phyloP scores from a whole-genome alignment of 2,797 vertebrate genomes.

The Pseudochaenichthys georgianus region DNA sequence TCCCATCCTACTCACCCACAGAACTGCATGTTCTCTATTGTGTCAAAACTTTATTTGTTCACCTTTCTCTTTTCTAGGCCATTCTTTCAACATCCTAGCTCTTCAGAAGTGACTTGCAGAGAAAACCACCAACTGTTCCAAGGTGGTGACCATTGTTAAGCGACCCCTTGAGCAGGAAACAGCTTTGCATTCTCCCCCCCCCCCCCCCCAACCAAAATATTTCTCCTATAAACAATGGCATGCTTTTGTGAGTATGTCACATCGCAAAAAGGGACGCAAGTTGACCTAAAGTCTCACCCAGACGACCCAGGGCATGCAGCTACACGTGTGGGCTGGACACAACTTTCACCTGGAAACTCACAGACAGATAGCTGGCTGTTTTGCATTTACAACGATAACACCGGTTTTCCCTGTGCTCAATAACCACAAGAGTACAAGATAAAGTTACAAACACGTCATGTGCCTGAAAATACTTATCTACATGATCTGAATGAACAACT shows the following conservation, averaged over 20 bases:
- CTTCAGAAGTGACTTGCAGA: conserved; percentile 67
- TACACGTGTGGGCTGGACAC: conserved; percentile 8
- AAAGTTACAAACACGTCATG: not conserved
- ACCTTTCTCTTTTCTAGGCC: conserved; percentile 72
- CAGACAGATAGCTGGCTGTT: not conserved
- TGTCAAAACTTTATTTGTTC: conserved; percentile 68
- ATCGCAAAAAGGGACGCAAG: conserved; percentile 44
- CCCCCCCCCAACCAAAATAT: conserved; percentile 66
- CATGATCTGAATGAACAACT: not conserved
- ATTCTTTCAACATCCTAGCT: conserved; percentile 81
- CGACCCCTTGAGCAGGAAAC: conserved; percentile 79
- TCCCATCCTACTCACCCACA: conserved; percentile 55
- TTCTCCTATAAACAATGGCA: conserved; percentile 83
- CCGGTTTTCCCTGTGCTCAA: not conserved
- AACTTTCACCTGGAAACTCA: not conserved
- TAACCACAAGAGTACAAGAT: not conserved
- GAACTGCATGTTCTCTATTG: conserved; percentile 61
- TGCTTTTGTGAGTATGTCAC: conserved; percentile 69
- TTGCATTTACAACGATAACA: not conserved
- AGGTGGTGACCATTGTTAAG: conserved; percentile 77
- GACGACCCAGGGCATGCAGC: conserved; percentile 27
- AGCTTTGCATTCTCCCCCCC: conserved; percentile 68
- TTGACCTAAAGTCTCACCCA: conserved; percentile 21
- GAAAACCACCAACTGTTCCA: conserved; percentile 74
- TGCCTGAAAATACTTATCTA: not conserved